Percentiles rank a stretch among this genome's conserved stretches.
Evolutionary conservation across 2,888 invertebrate species (phyloP).

Genomic region (Zhuqinia jingwanae): DNA sequence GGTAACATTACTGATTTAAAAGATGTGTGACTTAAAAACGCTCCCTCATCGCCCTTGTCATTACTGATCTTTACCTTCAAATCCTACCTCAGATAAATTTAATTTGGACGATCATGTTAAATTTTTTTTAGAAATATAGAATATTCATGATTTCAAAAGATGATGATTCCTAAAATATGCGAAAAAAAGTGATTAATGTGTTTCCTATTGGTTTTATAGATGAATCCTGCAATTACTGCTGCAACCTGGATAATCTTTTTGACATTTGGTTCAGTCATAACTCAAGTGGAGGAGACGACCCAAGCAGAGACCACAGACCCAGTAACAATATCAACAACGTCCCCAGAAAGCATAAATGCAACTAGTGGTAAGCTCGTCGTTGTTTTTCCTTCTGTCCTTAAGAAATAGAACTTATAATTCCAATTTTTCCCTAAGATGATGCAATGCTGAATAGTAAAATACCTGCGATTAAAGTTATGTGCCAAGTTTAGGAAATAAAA

Average conservation of each 20-base stretch:
- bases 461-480: background rate
- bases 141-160: too few relatives aligned
- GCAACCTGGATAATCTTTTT: constrained; percentile 76
- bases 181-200: too few relatives aligned
- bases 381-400: too few relatives aligned
- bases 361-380: constrained; percentile 72
- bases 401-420: background rate
- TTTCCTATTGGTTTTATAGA: constrained; percentile 54
- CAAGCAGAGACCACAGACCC: constrained; percentile 39
- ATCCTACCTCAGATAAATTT: too few relatives aligned
- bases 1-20: too few relatives aligned
- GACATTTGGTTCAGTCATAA: constrained; percentile 76
- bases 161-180: too few relatives aligned
- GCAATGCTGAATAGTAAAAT: background rate
- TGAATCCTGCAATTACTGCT: constrained; percentile 74
- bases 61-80: too few relatives aligned
- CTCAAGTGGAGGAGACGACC: constrained; percentile 74
- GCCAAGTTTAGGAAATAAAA: too few relatives aligned
- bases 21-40: too few relatives aligned
- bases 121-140: too few relatives aligned
- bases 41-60: too few relatives aligned
- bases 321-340: constrained; percentile 34
- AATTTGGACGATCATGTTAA: too few relatives aligned
- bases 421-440: background rate
- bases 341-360: constrained; percentile 73